Conservation (phyloP, 2,888 invertebrate genomes). For the Himalopsyche kuldschensis region DNA sequence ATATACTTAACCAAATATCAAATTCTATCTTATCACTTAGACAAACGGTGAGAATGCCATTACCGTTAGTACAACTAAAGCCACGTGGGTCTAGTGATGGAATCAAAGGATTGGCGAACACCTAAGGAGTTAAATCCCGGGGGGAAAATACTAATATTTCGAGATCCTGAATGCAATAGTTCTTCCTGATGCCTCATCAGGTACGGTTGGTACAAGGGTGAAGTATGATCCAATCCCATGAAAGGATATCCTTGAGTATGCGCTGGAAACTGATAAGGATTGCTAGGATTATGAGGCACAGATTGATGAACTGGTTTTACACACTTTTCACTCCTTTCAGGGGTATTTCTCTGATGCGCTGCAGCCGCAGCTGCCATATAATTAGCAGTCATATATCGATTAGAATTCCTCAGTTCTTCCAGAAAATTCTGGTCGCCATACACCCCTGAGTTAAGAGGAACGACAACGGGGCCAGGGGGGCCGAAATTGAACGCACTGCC, state of each 20-base stretch:
- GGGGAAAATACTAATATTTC: constrained; percentile 67
- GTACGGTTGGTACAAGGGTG: constrained; percentile 74
- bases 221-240: constrained; percentile 63
- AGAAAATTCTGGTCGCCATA: constrained; percentile 69
- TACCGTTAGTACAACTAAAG: constrained; percentile 50
- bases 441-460: constrained; percentile 52
- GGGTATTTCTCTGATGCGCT: constrained; percentile 51
- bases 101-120: constrained; percentile 73
- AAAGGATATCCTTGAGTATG: constrained; percentile 66
- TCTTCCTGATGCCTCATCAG: constrained; percentile 66
- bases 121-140: constrained; percentile 66
- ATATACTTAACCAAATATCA: constrained; percentile 1
- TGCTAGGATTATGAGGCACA: constrained; percentile 47
- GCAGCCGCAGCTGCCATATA: constrained; percentile 54
- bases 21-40: not conserved
- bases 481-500: constrained; percentile 86
- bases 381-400: constrained; percentile 62
- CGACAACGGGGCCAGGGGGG: constrained; percentile 60
- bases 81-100: constrained; percentile 70
- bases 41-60: not conserved
- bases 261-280: constrained; percentile 63
- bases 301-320: constrained; percentile 57
- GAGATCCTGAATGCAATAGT: constrained; percentile 62
- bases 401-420: constrained; percentile 67
- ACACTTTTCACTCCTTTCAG: constrained; percentile 50